Percentiles rank a stretch among this genome's conserved stretches.
phyloP scores from a whole-genome alignment of 2,888 invertebrate species.

The Dolomedes plantarius region DNA sequence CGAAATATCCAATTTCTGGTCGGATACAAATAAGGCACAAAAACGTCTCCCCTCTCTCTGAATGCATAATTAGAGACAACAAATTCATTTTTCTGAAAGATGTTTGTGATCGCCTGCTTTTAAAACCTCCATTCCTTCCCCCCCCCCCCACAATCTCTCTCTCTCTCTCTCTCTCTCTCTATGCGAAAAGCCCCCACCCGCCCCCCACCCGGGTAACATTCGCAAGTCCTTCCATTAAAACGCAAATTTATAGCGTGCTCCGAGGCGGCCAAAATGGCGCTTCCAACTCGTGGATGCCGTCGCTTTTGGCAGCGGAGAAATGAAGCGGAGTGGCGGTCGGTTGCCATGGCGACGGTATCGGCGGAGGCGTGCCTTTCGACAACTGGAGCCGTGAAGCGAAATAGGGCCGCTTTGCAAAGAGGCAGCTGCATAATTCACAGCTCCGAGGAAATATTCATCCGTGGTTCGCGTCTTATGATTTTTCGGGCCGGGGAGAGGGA shows the following conservation, averaged over 20 bases:
- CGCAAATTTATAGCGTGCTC: conserved; percentile 61
- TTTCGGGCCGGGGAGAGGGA: conserved; percentile 39
- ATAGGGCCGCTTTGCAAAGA: conserved; percentile 62
- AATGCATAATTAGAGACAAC: no score
- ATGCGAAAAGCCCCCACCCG: no score
- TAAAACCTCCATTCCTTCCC: no score
- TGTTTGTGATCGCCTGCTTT: no score
- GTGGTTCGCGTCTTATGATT: conserved; percentile 62
- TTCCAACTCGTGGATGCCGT: conserved; percentile 59
- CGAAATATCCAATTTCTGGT: no score
- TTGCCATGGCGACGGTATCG: conserved; percentile 57
- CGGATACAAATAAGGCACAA: no score
- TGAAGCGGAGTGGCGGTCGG: conserved; percentile 52
- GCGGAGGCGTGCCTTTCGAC: conserved; percentile 71
- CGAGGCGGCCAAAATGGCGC: conserved; percentile 69
- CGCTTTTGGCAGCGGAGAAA: conserved; percentile 49
- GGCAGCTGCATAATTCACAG: conserved; percentile 62
- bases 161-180: no score
- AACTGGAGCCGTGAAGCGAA: conserved; percentile 67
- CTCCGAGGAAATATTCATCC: conserved; percentile 55
- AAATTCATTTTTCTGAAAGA: no score
- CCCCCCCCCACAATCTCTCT: no score
- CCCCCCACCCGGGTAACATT: background rate
- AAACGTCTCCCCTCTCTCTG: no score
- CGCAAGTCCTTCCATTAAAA: conserved; percentile 55